These are phyloP conservation scores for Kryptolebias marmoratus DNA, from an alignment of 2,113 vertebrate species.

Conservation along the genomic window DNA sequence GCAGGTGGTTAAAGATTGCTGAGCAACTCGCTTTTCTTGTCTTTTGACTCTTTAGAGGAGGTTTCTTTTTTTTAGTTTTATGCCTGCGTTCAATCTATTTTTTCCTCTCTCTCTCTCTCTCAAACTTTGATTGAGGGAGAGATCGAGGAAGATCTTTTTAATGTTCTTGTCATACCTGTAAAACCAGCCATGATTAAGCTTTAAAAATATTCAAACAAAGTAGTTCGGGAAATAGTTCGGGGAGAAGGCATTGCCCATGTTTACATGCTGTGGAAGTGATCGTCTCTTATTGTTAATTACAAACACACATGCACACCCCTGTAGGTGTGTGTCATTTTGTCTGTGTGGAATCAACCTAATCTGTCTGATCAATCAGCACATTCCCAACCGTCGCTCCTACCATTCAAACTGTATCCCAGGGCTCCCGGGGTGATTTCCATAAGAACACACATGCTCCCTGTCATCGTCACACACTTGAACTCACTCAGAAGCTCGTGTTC, in stretches of 20 bases:
- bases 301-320: neutral
- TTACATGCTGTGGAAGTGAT: neutral
- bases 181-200: slow-evolving; percentile 59
- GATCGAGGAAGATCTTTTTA: slow-evolving; percentile 10
- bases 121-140: neutral
- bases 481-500: neutral
- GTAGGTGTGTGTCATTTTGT: neutral
- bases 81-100: neutral
- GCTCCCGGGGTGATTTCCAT: slow-evolving; percentile 48
- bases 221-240: slow-evolving; percentile 27
- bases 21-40: slow-evolving; percentile 11
- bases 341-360: slow-evolving; percentile 11
- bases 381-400: slow-evolving; percentile 17
- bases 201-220: slow-evolving; percentile 22
- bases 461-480: slow-evolving; percentile 3
- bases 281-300: neutral
- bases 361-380: slow-evolving; percentile 25
- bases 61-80: neutral
- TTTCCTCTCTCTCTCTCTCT: neutral
- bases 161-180: slow-evolving; percentile 53
- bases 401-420: slow-evolving; percentile 15
- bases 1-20: slow-evolving; percentile 9
- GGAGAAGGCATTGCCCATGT: slow-evolving; percentile 33
- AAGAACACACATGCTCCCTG: slow-evolving; percentile 30
- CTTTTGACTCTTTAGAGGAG: neutral